A percentile compares a stretch with the other conserved stretches of the same genome.
Conservation (phyloP, 2,888 invertebrate genomes). For the Chrysolina americana region DNA sequence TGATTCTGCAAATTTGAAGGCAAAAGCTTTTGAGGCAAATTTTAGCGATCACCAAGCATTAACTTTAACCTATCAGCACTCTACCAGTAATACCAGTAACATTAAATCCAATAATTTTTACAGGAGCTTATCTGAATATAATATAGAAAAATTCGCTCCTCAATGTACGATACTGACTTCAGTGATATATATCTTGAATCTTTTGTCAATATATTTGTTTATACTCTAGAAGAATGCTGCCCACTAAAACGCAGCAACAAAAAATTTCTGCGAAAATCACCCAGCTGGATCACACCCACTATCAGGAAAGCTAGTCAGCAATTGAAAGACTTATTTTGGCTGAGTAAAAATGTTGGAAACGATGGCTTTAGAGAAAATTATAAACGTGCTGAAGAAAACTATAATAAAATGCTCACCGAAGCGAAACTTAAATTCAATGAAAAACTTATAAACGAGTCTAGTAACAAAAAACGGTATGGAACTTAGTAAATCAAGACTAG, state of each 20-base stretch:
- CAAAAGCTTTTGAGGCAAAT: neutral
- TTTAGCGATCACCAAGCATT: neutral
- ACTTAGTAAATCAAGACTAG: too few species aligned
- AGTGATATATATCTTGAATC: constrained; percentile 7
- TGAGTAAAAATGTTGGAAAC: constrained; percentile 2
- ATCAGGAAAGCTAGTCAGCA: constrained; percentile 3
- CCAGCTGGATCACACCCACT: neutral
- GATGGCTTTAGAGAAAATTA: neutral
- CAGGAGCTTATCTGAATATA: neutral
- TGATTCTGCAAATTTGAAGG: neutral
- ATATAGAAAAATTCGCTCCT: neutral
- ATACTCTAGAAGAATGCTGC: neutral
- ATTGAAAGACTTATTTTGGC: neutral
- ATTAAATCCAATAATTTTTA: neutral
- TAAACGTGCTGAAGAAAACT: neutral
- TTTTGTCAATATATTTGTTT: constrained; percentile 10
- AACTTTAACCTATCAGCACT: neutral
- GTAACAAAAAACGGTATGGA: too few species aligned
- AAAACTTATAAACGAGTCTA: too few species aligned
- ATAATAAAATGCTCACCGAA: neutral
- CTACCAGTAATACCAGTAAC: neutral
- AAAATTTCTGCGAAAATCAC: neutral
- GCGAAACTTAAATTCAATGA: neutral
- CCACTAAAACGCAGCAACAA: neutral
- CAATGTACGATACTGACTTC: neutral